Conservation (phyloP, 2,113 vertebrate species). For the Fulmarus glacialis region DNA sequence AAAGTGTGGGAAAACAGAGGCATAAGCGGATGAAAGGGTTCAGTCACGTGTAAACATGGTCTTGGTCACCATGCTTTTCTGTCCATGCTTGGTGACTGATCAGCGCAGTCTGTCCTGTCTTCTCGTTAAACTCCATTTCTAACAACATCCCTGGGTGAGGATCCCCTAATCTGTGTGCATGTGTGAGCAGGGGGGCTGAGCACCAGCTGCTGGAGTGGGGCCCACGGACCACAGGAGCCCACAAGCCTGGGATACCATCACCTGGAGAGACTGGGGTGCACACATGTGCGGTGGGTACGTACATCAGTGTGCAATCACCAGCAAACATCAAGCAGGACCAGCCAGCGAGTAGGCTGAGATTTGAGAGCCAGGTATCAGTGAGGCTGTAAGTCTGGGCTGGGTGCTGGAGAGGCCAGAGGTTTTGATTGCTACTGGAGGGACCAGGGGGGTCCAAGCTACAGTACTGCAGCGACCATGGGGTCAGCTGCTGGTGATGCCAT, state of each 20-base stretch:
- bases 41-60: background rate
- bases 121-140: background rate
- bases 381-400: background rate
- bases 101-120: background rate
- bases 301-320: background rate
- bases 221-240: background rate
- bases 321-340: background rate
- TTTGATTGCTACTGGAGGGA: too few relatives aligned
- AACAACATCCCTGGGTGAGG: background rate
- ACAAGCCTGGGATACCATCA: rapidly evolving
- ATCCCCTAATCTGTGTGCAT: too few relatives aligned
- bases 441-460: too few relatives aligned
- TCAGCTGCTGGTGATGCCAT: background rate
- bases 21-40: background rate
- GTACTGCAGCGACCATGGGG: background rate
- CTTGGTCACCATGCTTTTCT: background rate
- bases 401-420: background rate
- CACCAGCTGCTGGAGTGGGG: background rate
- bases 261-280: background rate
- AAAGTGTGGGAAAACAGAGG: background rate
- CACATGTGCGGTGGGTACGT: background rate
- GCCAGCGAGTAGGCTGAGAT: background rate
- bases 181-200: background rate
- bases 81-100: too few relatives aligned
- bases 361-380: background rate